Base-by-base conservation (phyloP, 2,888 invertebrate genomes). In the Polydesmus complanatus region DNA sequence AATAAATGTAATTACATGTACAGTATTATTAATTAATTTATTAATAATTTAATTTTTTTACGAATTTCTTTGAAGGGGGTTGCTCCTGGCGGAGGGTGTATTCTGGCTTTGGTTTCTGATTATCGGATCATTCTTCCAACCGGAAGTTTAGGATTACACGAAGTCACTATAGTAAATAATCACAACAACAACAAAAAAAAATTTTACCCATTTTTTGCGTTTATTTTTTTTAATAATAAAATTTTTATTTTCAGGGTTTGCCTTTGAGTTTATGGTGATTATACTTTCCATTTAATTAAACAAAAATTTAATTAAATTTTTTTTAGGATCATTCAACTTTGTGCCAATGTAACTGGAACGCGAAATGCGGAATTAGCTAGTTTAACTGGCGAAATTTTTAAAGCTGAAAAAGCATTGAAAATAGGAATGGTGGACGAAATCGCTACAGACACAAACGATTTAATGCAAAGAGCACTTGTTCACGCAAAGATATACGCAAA, bases 121-220 rank as follows among this genome's bases (percentile, higher is more conserved):
- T 90, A 91, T 73, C 79, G 92, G 64, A 82, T 85, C 1, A 88
- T 92, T 84, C 79, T 84, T n/a, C 72, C 76, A 25, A 85, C 87
- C 66, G 85, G 77, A 68, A 82, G 80, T 14, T 92, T 92, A 60
- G 93, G 92, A 0, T 75, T 93, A 1, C 92, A 92, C 70, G 93
- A 93, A 78, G 88, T 91, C 0, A 80, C 84, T 59, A 75, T 93
- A 53, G 92, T 90, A 18, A 84, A 25, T 23, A 47, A 37, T 14
- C 18, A n/a, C 2, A 14, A 8, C 19, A 14, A 1, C 5, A 22
- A n/a, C 21, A 18, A 56, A 19, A 3, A 37, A 49, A 51, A 8
- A 21, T 51, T 5, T 21, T 21, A n/a, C n/a, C 19, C 5, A 57
- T 5, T 23, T 50, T 19, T 5, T 37, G 21, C n/a, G n/a, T 37